phyloP scores from a whole-genome alignment of 2,888 invertebrate genomes.

The Odontocerum albicorne region DNA sequence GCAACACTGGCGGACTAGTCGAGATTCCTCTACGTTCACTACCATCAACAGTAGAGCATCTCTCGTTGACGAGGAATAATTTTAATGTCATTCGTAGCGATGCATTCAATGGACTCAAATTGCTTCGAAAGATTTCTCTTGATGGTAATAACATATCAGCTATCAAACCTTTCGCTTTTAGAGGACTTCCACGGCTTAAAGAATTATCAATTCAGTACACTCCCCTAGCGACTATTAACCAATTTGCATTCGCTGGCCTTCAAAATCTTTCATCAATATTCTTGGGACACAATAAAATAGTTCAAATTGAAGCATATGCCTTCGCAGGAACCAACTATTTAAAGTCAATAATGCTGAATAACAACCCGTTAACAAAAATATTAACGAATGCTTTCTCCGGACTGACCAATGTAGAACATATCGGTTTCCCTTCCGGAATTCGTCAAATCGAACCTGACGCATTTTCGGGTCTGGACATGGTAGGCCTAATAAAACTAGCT shows the following conservation, averaged over 20 bases:
- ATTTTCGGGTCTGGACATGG: slow-evolving; percentile 78
- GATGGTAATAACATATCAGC: slow-evolving; percentile 85
- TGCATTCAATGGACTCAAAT: slow-evolving; percentile 79
- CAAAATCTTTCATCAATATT: slow-evolving; percentile 77
- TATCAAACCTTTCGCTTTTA: slow-evolving; percentile 84
- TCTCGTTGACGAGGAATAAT: slow-evolving; percentile 84
- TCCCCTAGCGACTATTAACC: slow-evolving; percentile 75
- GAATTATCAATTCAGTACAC: slow-evolving; percentile 87
- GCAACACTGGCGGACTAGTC: slow-evolving; percentile 81
- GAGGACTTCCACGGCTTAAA: slow-evolving; percentile 75
- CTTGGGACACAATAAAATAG: slow-evolving; percentile 70
- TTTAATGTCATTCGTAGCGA: slow-evolving; percentile 80
- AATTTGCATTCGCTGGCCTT: slow-evolving; percentile 82
- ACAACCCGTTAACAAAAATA: slow-evolving; percentile 82
- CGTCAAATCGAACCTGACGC: slow-evolving; percentile 75
- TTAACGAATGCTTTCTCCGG: slow-evolving; percentile 84
- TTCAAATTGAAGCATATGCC: slow-evolving; percentile 72
- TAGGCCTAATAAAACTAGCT: slow-evolving; percentile 78
- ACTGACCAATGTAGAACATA: slow-evolving; percentile 77
- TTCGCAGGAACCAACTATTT: slow-evolving; percentile 88
- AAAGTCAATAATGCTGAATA: slow-evolving; percentile 76
- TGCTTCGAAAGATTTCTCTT: slow-evolving; percentile 78
- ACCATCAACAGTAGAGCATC: slow-evolving; percentile 77
- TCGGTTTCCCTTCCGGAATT: slow-evolving; percentile 83
- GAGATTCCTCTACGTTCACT: slow-evolving; percentile 77